phyloP scores from a whole-genome alignment of 2,797 vertebrate genomes.

The Hylomyscus alleni region DNA sequence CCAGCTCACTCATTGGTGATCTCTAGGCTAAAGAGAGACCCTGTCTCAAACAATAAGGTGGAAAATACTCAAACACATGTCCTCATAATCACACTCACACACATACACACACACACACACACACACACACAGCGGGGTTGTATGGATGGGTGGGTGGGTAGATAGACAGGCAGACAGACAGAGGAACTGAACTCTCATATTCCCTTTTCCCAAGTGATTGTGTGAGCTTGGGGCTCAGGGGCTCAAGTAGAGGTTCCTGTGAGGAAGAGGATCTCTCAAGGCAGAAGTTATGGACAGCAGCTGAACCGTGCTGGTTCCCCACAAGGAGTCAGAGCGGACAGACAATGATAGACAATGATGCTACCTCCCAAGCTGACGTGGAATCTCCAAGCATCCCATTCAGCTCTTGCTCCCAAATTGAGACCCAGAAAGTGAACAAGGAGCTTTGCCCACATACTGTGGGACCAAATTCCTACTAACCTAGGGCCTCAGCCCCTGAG shows the following conservation, averaged over 20 bases:
- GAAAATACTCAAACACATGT: background rate
- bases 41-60: background rate
- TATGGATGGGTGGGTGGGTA: background rate
- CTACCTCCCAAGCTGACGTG: rapidly evolving
- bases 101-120: background rate
- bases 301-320: background rate
- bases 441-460: background rate
- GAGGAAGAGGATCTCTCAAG: background rate
- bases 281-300: background rate
- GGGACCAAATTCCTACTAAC: background rate
- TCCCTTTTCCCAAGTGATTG: background rate
- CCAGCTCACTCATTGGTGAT: background rate
- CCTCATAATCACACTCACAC: no score
- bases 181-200: background rate
- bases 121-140: no score
- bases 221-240: background rate
- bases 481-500: background rate
- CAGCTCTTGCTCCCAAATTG: background rate
- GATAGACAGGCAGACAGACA: background rate
- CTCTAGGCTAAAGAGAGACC: background rate
- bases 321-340: background rate
- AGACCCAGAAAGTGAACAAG: rapidly evolving
- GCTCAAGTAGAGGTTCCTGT: background rate
- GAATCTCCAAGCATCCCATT: no score
- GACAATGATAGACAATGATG: background rate